These are phyloP conservation scores for Himalopsyche kuldschensis DNA, from an alignment of 2,888 invertebrate genomes.

Conservation along the genomic window DNA sequence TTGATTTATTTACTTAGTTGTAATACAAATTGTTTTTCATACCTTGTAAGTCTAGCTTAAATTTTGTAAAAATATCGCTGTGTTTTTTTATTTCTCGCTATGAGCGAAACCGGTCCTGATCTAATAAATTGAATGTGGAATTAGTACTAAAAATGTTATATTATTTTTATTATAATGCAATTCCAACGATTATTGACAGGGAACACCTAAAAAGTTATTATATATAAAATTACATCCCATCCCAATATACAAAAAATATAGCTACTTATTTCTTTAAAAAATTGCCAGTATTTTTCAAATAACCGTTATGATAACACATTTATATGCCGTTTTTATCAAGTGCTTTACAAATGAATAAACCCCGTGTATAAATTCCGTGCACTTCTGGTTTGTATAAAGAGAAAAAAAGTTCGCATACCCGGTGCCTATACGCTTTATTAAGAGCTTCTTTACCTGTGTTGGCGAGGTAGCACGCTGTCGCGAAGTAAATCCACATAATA, in stretches of 20 bases:
- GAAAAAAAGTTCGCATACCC: neutral
- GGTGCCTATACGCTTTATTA: neutral
- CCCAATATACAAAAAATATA: neutral
- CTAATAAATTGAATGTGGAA: too few species aligned
- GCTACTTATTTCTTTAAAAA: neutral
- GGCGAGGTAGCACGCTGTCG: neutral
- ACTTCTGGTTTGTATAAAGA: neutral
- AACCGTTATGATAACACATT: neutral
- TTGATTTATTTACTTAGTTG: too few species aligned
- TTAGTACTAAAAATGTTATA: too few species aligned
- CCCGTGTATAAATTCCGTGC: neutral
- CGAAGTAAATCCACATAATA: constrained; percentile 12
- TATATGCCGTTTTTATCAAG: neutral
- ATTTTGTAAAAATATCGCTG: too few species aligned
- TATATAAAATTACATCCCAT: too few species aligned
- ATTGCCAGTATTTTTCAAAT: neutral
- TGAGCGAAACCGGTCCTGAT: too few species aligned
- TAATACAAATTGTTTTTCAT: too few species aligned
- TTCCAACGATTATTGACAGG: too few species aligned
- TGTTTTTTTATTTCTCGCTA: too few species aligned
- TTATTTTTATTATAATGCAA: too few species aligned
- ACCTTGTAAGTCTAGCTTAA: too few species aligned
- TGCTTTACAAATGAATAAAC: neutral
- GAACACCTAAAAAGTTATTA: too few species aligned
- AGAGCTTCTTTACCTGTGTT: neutral